These are phyloP conservation scores for Taeniopygia guttata DNA, from an alignment of 2,797 vertebrate genomes.

Conservation along the genomic window DNA sequence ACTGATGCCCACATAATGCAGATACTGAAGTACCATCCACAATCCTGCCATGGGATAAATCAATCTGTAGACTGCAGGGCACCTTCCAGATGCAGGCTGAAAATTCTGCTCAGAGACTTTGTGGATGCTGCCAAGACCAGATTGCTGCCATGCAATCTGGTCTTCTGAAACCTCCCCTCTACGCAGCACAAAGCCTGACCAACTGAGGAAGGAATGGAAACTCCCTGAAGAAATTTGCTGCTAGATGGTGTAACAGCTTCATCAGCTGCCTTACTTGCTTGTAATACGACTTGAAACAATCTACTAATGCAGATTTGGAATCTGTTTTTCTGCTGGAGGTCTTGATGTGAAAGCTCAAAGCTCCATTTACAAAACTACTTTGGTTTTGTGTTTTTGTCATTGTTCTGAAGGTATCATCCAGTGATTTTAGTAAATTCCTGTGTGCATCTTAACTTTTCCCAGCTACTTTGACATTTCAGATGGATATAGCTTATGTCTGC, in stretches of 20 bases:
- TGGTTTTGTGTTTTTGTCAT: neutral
- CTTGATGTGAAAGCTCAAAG: neutral
- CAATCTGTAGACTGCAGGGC: neutral
- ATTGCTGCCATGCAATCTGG: neutral
- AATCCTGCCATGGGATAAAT: neutral
- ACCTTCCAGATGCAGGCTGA: neutral
- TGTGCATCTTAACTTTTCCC: neutral
- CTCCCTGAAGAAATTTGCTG: neutral
- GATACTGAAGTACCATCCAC: neutral
- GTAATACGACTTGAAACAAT: neutral
- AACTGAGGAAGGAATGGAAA: neutral
- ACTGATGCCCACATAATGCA: neutral
- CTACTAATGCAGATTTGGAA: neutral
- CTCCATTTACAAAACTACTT: neutral
- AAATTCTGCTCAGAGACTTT: neutral
- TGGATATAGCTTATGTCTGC: neutral
- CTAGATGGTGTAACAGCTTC: neutral
- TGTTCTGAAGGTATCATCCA: neutral
- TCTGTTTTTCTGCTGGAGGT: neutral
- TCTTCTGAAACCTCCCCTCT: neutral
- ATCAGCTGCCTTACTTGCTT: neutral
- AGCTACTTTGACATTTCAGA: neutral
- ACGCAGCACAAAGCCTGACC: neutral
- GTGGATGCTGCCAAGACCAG: neutral
- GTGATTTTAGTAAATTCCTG: neutral